Conservation (phyloP, 2,113 vertebrate species). For the Etheostoma spectabile region DNA sequence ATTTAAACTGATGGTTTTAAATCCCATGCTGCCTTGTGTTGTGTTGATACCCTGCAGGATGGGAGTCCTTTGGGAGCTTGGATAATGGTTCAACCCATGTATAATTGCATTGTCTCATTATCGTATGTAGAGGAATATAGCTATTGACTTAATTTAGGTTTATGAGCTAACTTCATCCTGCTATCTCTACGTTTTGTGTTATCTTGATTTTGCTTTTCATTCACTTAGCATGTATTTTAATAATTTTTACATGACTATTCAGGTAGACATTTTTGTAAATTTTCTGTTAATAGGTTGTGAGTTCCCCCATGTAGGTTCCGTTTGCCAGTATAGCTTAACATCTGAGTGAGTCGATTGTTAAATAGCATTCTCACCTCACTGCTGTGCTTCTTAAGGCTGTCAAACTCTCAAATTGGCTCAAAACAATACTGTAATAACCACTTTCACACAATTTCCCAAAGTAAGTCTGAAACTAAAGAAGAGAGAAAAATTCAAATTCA, state of each 20-base stretch:
- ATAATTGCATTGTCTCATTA: constrained; percentile 72
- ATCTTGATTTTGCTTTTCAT: constrained; percentile 26
- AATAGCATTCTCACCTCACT: constrained; percentile 29
- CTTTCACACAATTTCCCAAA: constrained; percentile 47
- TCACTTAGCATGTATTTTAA: constrained; percentile 13
- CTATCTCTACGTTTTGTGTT: constrained; percentile 11
- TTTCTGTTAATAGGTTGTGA: neutral
- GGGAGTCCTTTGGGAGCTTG: constrained; percentile 51
- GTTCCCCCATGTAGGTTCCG: constrained; percentile 10
- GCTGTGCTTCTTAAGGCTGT: constrained; percentile 34
- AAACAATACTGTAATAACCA: constrained; percentile 55
- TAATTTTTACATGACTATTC: constrained; percentile 18
- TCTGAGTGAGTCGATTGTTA: constrained; percentile 47
- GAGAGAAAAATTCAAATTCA: too few species aligned
- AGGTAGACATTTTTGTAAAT: constrained; percentile 17
- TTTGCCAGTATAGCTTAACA: constrained; percentile 51
- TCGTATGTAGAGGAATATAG: constrained; percentile 43
- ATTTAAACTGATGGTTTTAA: constrained; percentile 60
- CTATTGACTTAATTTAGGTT: constrained; percentile 50
- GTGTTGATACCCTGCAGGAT: constrained; percentile 64
- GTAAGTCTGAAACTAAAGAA: constrained; percentile 43
- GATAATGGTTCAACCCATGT: constrained; percentile 65
- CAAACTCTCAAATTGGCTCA: constrained; percentile 56
- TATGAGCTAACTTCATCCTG: constrained; percentile 39
- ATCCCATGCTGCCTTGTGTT: constrained; percentile 59